Conservation (phyloP, 64 coral and sea anemone species). For the Hydrozoanthus tunicans region DNA sequence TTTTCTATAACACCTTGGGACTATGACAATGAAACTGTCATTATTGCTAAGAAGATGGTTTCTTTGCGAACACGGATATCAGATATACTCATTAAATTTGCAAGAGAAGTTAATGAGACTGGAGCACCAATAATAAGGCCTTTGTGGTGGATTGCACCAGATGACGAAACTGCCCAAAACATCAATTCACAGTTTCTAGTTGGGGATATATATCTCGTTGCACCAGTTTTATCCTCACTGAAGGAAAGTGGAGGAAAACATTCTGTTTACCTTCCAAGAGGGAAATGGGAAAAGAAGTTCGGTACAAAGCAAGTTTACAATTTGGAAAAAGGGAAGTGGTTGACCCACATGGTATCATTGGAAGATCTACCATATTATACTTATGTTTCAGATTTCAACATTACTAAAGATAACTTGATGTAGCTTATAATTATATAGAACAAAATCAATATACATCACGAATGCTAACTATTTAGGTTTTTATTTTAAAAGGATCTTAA, state of each 20-base stretch:
- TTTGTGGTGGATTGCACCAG: slow-evolving; percentile 83
- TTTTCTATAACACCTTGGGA: slow-evolving; percentile 81
- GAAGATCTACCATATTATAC: slow-evolving; percentile 71
- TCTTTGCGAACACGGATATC: slow-evolving; percentile 50
- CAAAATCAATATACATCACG: too few relatives aligned
- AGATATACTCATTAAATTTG: slow-evolving; percentile 47
- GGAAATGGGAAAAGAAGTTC: slow-evolving; percentile 78
- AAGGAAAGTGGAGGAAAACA: slow-evolving; percentile 41
- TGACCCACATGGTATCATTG: slow-evolving; percentile 44
- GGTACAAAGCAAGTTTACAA: slow-evolving; percentile 31
- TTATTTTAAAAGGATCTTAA: too few relatives aligned
- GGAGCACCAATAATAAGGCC: slow-evolving; percentile 72
- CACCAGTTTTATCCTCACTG: slow-evolving; percentile 61
- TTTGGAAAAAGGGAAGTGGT: slow-evolving; percentile 42
- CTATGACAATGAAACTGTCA: slow-evolving; percentile 61
- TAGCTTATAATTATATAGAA: too few relatives aligned
- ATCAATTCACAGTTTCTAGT: slow-evolving; percentile 73
- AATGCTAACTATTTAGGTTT: too few relatives aligned
- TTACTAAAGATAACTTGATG: too few relatives aligned
- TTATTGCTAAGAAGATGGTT: slow-evolving; percentile 60
- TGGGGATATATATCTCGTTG: slow-evolving; percentile 69
- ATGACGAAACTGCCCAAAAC: slow-evolving; percentile 53
- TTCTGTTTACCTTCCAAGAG: slow-evolving; percentile 61
- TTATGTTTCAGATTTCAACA: slow-evolving; percentile 26
- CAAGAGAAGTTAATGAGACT: slow-evolving; percentile 60